Evolutionary conservation across 2,888 invertebrate genomes (phyloP).

Genomic region (Drosophila kanekoi): DNA sequence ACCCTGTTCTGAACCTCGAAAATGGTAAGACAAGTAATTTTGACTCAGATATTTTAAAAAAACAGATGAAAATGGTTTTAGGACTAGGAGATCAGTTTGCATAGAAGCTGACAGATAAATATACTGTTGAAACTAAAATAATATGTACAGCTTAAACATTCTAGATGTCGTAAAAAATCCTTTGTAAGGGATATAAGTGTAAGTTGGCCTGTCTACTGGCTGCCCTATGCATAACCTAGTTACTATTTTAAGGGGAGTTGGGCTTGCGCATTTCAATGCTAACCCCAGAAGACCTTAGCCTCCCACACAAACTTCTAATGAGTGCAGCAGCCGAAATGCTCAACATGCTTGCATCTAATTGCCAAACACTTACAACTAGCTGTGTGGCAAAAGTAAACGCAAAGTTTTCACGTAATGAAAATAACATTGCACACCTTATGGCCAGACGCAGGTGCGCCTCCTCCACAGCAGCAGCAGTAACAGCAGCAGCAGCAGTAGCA

Average conservation of each 20-base stretch:
- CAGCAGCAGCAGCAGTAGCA: slow-evolving; percentile 31
- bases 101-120: not conserved
- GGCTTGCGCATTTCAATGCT: slow-evolving; percentile 42
- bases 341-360: slow-evolving; percentile 56
- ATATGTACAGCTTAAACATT: too few relatives aligned
- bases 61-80: not conserved
- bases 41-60: too few relatives aligned
- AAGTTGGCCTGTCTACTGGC: not conserved
- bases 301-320: slow-evolving; percentile 41
- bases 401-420: slow-evolving; percentile 51
- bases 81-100: not conserved
- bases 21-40: too few relatives aligned
- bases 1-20: too few relatives aligned
- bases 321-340: slow-evolving; percentile 33
- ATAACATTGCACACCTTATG: slow-evolving; percentile 55
- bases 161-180: too few relatives aligned
- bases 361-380: slow-evolving; percentile 47
- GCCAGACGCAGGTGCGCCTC: not conserved
- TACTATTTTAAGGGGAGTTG: not conserved
- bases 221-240: slow-evolving; percentile 6
- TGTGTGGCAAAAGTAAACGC: slow-evolving; percentile 21
- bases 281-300: slow-evolving; percentile 43
- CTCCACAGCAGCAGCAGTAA: slow-evolving; percentile 23
- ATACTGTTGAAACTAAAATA: too few relatives aligned
- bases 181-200: too few relatives aligned